Evolutionary conservation across 2,888 invertebrate species (phyloP), one percentile per base, ranked within the genome.

Genomic region (Drosophila nr. medialis): DNA sequence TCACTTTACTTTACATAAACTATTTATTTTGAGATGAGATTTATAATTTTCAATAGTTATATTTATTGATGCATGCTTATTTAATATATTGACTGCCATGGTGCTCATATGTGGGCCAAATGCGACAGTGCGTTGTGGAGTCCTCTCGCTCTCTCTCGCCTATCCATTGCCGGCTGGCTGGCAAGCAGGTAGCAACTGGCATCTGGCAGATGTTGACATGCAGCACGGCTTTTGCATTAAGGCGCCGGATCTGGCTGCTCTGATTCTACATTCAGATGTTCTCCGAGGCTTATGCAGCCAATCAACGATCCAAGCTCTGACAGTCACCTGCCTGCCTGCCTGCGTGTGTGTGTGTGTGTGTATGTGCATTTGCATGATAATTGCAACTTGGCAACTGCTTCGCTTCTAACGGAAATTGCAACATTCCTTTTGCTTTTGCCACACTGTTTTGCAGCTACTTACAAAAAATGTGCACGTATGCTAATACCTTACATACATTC

Each of bases 151-250:
- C 27, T 32, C 63, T 38, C 24, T 40, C 11, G 34, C 60, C 11
- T 4, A 30, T 24, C 50, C 51, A 61, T 42, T 51, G 63, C 34
- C n/a, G 7, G 42, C 59, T 64, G 45, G 45, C n/a, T 54, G 54
- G 7, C 27, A 15, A 75, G 40, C 62, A 63, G 56, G 21, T 48
- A 60, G 60, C 70, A 56, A 27, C 10, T 56, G 51, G 60, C 53
- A 50, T 34, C 29, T 51, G 64, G 61, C 59, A 69, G 69, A 49
- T 79, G 83, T 64, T 65, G 72, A 83, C 71, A 58, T 54, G 67
- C 63, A 72, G 84, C 86, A 86, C 62, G 68, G 64, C 60, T 81
- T 83, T 81, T 77, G 83, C 83, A 88, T 84, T 88, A 84, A 75
- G 84, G 45, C 30, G 81, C 48, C 32, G 49, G 69, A 68, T 67